These are phyloP conservation scores for Lamellibrachia satsuma DNA, from an alignment of 2,888 invertebrate species.

Conservation along the genomic window DNA sequence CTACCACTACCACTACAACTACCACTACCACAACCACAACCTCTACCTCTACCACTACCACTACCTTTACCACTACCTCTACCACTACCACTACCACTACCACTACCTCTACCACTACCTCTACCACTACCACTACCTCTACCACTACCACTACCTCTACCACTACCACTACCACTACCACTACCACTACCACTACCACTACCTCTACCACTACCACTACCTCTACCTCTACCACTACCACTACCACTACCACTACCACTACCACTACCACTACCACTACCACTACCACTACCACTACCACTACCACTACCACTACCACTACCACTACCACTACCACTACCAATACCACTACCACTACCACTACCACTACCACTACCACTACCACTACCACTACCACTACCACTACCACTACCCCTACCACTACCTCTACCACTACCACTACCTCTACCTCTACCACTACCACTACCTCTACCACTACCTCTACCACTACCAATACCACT, in stretches of 20 bases:
- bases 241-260: neutral
- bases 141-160: constrained; percentile 8
- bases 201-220: too few species aligned
- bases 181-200: neutral
- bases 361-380: too few species aligned
- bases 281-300: neutral
- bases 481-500: neutral
- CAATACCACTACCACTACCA: too few species aligned
- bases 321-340: neutral
- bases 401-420: too few species aligned
- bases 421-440: too few species aligned
- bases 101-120: neutral
- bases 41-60: neutral
- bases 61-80: neutral
- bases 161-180: constrained; percentile 19
- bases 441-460: neutral
- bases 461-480: constrained; percentile 5
- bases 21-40: neutral
- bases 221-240: too few species aligned
- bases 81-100: constrained; percentile 19
- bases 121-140: neutral
- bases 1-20: neutral
- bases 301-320: constrained; percentile 14
- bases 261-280: neutral
- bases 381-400: too few species aligned